Base-by-base conservation (phyloP, 1,140 invertebrate genomes). In the Leptonema lineaticorne region DNA sequence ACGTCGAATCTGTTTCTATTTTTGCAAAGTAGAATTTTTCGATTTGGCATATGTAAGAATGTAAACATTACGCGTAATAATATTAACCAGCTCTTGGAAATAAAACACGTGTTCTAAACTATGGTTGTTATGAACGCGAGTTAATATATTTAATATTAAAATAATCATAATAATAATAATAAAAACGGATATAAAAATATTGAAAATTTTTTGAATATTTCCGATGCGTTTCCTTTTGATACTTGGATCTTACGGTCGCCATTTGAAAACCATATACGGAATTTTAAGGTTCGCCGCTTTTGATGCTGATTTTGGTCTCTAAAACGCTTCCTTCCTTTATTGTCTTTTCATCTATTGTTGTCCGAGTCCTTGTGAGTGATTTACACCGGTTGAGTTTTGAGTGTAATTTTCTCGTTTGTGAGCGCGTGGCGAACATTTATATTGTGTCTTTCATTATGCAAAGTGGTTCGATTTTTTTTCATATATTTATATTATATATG, bases 361-460 rank as follows among this genome's bases (percentile, higher is more conserved):
- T 7, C 16, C 18, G 33, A 41, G 33, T 62, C 62, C 41, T 33
- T 18, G 62, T n/a, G n/a, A 50, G 29, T 64, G 62, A 50, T 64
- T 64, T 64, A 64, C 33, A 33, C 30, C n/a, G 18, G 24, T 9
- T 29, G 18, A 16, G 62, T 5, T 27, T 28, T 20, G 33, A 41
- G 59, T 6, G 16, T 46, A 64, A 64, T 64, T 64, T 64, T 64
- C 62, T 41, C 50, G 62, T 64, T 64, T 64, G 62, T 50, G 62
- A 26, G 46, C 62, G 62, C 62, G 62, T 64, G 62, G 62, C 62
- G 50, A 28, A n/a, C n/a, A n/a, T 22, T 11, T 45, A 64, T 28
- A 45, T 45, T 45, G 50, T 26, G 8, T 28, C 20, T 8, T 50
- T 30, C 41, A 64, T 64, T 64, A 64, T 64, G 62, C 62, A 64